Evolutionary conservation across 2,888 invertebrate genomes (phyloP), one percentile per base, ranked within the genome.

Genomic region (Carterocephalus palaemon): DNA sequence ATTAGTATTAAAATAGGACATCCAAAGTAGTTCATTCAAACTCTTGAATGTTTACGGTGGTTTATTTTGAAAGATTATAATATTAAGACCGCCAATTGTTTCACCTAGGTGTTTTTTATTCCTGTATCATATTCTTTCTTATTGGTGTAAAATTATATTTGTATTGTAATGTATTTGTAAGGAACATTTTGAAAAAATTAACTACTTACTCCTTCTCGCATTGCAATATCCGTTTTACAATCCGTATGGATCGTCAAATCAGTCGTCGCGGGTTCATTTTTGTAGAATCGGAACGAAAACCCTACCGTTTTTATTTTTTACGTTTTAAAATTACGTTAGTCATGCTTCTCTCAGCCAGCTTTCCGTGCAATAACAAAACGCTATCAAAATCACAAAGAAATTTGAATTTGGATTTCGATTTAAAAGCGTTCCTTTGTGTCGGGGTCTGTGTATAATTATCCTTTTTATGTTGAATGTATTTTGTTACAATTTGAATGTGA

Each of bases 281-380:
- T 82, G 57, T 75, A 69, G 79, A 83, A 81, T 80, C 79, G 80
- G 75, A 78, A 74, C 77, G 73, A 76, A 77, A 84, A 82, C 83
- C 84, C 81, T 76, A 80, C 75, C 77, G 77, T 79, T 85, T 82
- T 26, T 45, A 28, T 37, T 37, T 31, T 31, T 16, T 26, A 26
- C 13, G 10, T 40, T 46, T 81, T 77, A 36, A 78, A 84, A 83
- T 83, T 80, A 75, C 71, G 77, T 81, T 80, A 80, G 83, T 82
- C 84, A 82, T 77, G 81, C 75, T 73, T 75, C 75, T 71, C 78
- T 80, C 75, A 57, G 73, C 73, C 74, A 72, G 70, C 73, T 70
- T 76, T 72, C 54, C 45, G 43, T 48, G 43, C 50, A 53, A 52
- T 59, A 56, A 56, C 60, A 62, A 56, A 53, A 53, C 53, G 49